A percentile compares a stretch with the other conserved stretches of the same genome.
phyloP scores from a whole-genome alignment of 2,113 vertebrate species.

The Arizona elegans region DNA sequence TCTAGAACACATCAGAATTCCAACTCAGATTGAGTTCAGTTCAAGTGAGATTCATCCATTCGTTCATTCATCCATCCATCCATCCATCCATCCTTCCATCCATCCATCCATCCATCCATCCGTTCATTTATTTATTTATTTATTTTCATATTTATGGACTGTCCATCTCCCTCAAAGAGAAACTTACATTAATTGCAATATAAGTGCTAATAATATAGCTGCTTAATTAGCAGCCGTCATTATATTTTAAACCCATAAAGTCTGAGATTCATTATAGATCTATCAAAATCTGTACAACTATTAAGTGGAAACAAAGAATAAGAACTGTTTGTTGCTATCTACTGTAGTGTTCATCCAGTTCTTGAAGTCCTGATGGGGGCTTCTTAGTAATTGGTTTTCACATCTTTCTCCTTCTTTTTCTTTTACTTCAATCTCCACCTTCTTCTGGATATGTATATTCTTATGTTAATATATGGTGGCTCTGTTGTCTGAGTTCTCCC shows the following conservation, averaged over 20 bases:
- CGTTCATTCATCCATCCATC: no score
- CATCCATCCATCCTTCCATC: no score
- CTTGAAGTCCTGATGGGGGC: background rate
- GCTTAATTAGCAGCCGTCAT: background rate
- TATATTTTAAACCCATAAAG: background rate
- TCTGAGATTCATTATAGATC: background rate
- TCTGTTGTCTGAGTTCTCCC: background rate
- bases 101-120: no score
- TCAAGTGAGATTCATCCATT: background rate
- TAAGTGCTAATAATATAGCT: background rate
- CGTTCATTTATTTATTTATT: no score
- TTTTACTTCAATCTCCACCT: background rate
- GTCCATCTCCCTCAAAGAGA: no score
- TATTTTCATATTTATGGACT: no score
- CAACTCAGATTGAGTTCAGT: background rate
- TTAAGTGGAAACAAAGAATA: background rate
- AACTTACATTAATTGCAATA: background rate
- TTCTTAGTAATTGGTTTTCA: background rate
- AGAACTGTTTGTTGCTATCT: background rate
- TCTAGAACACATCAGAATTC: background rate
- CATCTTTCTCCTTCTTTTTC: background rate
- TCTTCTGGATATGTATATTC: background rate
- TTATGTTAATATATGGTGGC: background rate
- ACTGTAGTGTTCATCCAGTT: background rate
- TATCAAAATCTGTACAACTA: background rate